Evolutionary conservation across 2,113 vertebrate genomes (phyloP), one percentile per base, ranked within the genome.

Genomic region (Fregetta grallaria): DNA sequence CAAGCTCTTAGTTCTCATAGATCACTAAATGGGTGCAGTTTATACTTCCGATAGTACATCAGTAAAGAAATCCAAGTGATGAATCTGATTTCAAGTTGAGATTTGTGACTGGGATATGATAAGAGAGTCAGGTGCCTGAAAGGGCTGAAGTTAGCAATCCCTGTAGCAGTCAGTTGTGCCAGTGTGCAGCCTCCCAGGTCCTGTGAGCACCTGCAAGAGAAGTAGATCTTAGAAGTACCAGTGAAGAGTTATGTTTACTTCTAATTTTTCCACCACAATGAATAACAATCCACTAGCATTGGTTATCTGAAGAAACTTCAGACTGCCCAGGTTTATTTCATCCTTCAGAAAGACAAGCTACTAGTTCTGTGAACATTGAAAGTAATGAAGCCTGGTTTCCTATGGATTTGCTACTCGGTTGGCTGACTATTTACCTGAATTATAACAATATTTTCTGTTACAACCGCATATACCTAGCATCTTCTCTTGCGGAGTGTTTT

Each of bases 31-130:
- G 4, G 56, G 36, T 78, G 66, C 49, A 76, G 71, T 88, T 90
- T 86, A 15, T 88, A 44, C 82, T 93, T 93, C 74, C 0, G 4
- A 40, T 34, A 73, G 80, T 81, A 56, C 80, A 91, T 66, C 77
- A 67, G 45, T 77, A 81, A 86, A 90, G 53, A 94, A 93, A 95
- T 86, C 29, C 38, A 79, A 74, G 71, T n/a, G 70, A 88, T 82
- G 34, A 88, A 88, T 91, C 70, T 78, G 56, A 32, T 85, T 92
- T 92, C 70, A 86, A 82, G 44, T 71, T 53, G 56, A 84, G 36
- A 89, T 94, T 80, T 87, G 56, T 77, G 84, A 34, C 65, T 74
- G 47, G 32, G 50, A 15, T 73, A 10, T 78, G 86, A 58, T 68
- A 63, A 82, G 52, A 36, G 78, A 92, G 30, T 61, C 27, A 56